Conservation (phyloP, 2,888 invertebrate species). For the Zelleria hepariella region DNA sequence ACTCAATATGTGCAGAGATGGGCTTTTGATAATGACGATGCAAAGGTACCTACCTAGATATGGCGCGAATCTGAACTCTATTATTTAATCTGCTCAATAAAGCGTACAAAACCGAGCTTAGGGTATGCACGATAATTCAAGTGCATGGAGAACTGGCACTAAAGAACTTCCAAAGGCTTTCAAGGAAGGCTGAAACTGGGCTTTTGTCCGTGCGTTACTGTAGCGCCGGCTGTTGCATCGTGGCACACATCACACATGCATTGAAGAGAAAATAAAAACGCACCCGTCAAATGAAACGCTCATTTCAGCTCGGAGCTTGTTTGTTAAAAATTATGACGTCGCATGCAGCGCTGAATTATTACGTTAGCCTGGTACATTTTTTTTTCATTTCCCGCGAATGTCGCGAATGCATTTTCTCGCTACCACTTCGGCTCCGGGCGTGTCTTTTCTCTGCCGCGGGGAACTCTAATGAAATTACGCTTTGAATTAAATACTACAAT, state of each 20-base stretch:
- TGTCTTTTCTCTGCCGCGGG: not conserved
- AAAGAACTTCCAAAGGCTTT: not conserved
- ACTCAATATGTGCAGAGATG: no score
- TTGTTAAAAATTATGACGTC: conserved; percentile 17
- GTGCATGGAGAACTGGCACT: no score
- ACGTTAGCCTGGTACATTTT: not conserved
- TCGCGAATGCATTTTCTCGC: not conserved
- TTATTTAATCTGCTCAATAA: no score
- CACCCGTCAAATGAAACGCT: not conserved
- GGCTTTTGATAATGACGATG: no score
- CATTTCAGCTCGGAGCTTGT: conserved; percentile 16
- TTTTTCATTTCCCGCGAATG: not conserved
- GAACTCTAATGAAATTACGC: not conserved
- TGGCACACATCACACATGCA: not conserved
- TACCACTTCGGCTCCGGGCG: not conserved
- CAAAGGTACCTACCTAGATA: no score
- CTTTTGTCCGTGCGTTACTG: not conserved
- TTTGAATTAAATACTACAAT: not conserved
- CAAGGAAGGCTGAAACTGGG: not conserved
- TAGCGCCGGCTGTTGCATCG: not conserved
- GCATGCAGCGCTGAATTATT: not conserved
- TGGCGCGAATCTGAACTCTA: no score
- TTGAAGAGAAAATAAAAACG: not conserved
- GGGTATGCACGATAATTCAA: no score
- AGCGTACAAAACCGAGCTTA: no score